Conservation (phyloP, 2,888 invertebrate species). For the Electrophaes corylata region DNA sequence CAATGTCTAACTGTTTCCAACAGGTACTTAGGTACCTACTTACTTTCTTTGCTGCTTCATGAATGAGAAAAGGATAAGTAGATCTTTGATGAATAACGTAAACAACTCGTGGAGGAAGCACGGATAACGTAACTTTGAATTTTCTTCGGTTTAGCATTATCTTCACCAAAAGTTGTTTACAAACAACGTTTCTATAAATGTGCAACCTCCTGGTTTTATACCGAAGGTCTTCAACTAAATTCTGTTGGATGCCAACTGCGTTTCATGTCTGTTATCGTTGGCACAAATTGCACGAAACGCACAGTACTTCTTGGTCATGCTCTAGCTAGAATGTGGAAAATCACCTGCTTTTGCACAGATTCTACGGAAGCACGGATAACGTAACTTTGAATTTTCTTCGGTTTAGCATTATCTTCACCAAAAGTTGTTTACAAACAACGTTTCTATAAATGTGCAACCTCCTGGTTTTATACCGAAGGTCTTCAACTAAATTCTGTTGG, state of each 20-base stretch:
- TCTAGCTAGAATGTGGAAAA: conserved; percentile 10
- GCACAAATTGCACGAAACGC: conserved; percentile 19
- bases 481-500: conserved; percentile 17
- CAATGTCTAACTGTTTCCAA: conserved; percentile 16
- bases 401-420: too few relatives aligned
- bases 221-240: conserved; percentile 30
- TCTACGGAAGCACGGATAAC: too few relatives aligned
- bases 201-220: conserved; percentile 14
- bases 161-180: conserved; percentile 47
- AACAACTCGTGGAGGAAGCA: too few relatives aligned
- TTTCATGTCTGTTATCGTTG: conserved; percentile 26
- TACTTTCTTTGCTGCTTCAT: conserved; percentile 1
- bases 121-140: too few relatives aligned
- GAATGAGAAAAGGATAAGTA: conserved; percentile 22
- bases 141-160: too few relatives aligned
- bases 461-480: conserved; percentile 28
- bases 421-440: conserved; percentile 48
- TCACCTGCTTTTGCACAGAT: background rate
- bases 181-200: too few relatives aligned
- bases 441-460: too few relatives aligned
- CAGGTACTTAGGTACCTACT: background rate
- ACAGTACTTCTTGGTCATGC: conserved; percentile 20
- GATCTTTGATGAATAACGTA: conserved; percentile 12
- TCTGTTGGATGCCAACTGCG: conserved; percentile 27
- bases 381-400: too few relatives aligned